A percentile compares a stretch with the other conserved stretches of the same genome.
Evolutionary conservation across 2,888 invertebrate species (phyloP).

Genomic region (Eupithecia vulgata): DNA sequence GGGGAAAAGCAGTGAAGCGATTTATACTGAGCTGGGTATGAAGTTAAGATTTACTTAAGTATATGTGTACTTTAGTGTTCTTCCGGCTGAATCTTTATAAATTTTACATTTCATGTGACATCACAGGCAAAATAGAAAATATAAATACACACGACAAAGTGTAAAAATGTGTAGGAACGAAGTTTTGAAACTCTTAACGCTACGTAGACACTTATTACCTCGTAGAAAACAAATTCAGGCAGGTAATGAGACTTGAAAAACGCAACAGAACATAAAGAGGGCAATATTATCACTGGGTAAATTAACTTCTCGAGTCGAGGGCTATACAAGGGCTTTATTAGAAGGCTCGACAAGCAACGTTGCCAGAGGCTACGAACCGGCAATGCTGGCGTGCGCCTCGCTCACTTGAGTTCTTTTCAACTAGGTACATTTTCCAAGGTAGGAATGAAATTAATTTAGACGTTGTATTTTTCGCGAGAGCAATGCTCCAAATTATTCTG

Average conservation of each 20-base stretch:
- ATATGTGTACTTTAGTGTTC: not conserved
- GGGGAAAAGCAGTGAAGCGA: slow-evolving; percentile 9
- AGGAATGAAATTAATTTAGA: slow-evolving; percentile 25
- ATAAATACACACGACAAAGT: not conserved
- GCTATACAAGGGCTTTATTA: slow-evolving; percentile 56
- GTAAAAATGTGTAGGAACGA: not conserved
- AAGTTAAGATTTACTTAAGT: slow-evolving; percentile 4
- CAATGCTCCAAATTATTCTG: not conserved
- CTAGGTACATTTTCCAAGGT: slow-evolving; percentile 19
- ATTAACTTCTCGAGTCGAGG: slow-evolving; percentile 56
- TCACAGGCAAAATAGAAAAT: not conserved
- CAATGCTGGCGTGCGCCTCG: slow-evolving; percentile 27
- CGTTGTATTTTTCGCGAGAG: slow-evolving; percentile 18
- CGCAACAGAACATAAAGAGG: slow-evolving; percentile 51
- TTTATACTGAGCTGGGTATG: slow-evolving; percentile 5
- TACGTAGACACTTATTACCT: slow-evolving; percentile 43
- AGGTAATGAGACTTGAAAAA: slow-evolving; percentile 54
- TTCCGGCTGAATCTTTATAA: not conserved
- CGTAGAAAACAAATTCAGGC: slow-evolving; percentile 44
- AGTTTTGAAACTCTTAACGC: slow-evolving; percentile 20
- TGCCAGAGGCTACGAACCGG: slow-evolving; percentile 39
- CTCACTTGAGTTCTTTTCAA: slow-evolving; percentile 36
- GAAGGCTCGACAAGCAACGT: slow-evolving; percentile 39
- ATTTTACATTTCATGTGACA: not conserved
- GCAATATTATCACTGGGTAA: slow-evolving; percentile 56